A percentile compares a stretch with the other conserved stretches of the same genome.
Evolutionary conservation across 2,113 vertebrate genomes (phyloP).

Genomic region (Erythrolamprus reginae): DNA sequence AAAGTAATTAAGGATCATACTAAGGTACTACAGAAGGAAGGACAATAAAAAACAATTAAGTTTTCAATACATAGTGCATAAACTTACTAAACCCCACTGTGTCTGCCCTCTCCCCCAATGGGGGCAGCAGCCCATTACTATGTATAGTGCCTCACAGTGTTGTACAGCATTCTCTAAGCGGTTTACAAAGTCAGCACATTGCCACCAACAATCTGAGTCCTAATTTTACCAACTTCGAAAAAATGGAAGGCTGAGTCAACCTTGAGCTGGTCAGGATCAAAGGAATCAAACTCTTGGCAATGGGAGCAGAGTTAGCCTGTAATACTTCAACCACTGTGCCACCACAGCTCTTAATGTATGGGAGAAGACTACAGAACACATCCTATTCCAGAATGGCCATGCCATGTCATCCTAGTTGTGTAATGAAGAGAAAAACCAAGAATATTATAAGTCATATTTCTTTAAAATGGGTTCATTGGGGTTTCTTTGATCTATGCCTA

Average conservation of each 20-base stretch:
- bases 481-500: background rate
- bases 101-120: too few species aligned
- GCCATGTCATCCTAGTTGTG: background rate
- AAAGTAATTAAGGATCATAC: too few species aligned
- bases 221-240: background rate
- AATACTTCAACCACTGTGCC: background rate
- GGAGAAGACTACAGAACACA: background rate
- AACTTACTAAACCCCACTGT: too few species aligned
- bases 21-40: too few species aligned
- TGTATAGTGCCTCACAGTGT: background rate
- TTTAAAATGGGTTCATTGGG: background rate
- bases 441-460: background rate
- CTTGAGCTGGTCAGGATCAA: background rate
- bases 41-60: too few species aligned
- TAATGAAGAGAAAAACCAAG: background rate
- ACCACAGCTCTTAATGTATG: background rate
- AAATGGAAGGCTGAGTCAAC: background rate
- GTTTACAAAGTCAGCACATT: background rate
- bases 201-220: background rate
- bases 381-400: background rate
- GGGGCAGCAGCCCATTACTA: too few species aligned
- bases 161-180: background rate
- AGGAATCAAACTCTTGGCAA: background rate
- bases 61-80: too few species aligned
- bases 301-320: background rate